Evolutionary conservation across 2,797 vertebrate species (phyloP), one percentile per base, ranked within the genome.

Genomic region (Champsocephalus gunnari): DNA sequence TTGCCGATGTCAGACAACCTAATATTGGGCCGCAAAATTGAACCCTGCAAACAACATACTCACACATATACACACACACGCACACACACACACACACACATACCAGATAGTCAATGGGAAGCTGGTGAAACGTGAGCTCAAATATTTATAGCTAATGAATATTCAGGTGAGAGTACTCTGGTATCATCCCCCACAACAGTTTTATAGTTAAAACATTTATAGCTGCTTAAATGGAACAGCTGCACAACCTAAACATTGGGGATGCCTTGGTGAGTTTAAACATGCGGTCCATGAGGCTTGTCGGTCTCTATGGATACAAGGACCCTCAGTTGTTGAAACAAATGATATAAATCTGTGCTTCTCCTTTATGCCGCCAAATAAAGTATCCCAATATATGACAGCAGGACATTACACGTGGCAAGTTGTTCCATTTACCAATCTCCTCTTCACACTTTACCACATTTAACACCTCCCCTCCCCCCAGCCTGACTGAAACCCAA

Each of bases 101-200:
- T 28, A 81, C 62, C 38, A 51, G 80, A 82, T 66, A 87, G 87
- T 91, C 90, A 84, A 90, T 87, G 76, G 72, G 75, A 81, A 77
- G 73, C 80, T 76, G 76, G 73, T 85, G 87, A 88, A 92, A 90
- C 86, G 84, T 81, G 66, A 86, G 78, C 75, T 95, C 77, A 95
- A 95, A 92, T 95, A 95, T 95, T 94, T 91, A 94, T 94, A 75
- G 68, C 72, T 77, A 81, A 92, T 95, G 92, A 92, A 94, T 94
- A 93, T 94, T 94, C 88, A 93, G 86, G 81, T 73, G 76, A 88
- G 85, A 89, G 73, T 87, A 80, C 87, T 88, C 89, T 90, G 87
- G 86, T 91, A 87, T 91, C 86, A 84, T 87, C 87, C 79, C 77
- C 86, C 79, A 66, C 75, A 90, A 88, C 87, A 83, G 82, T 89